Base-by-base conservation (phyloP, 2,888 invertebrate genomes). In the Heteropelma amictum region DNA sequence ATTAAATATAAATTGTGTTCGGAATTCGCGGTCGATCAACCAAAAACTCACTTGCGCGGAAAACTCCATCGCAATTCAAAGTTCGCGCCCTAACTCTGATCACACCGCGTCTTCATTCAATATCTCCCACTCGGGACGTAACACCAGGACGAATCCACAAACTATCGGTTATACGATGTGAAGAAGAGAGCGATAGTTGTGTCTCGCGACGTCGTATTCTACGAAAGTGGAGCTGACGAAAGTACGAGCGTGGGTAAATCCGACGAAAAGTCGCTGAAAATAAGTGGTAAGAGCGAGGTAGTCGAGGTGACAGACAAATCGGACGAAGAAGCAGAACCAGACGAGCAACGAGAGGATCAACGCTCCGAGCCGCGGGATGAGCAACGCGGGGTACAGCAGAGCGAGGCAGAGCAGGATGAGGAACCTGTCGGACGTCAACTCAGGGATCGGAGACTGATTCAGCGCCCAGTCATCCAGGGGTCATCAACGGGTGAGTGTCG, bases 161-260 rank as follows among this genome's bases (percentile, higher is more conserved):
- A 75, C 14, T 77, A 79, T 21, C 56, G 75, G 1, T 7, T 79
- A 3, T 74, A 58, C 26, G 71, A 78, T 53, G 33, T 28, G 7
- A 17, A 17, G 12, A 28, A 10, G 7, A 58, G 21, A 28, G 47
- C 17, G 7, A 33, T 78, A 0, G 2, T 0, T 1, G 60, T 77
- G 7, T 67, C 72, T 4, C 14, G 77, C 17, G 67, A 79, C 28
- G 73, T 75, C 3, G 45, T 21, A 1, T 74, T 76, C 23, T 10
- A 67, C 12, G 47, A 49, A 60, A 12, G 1, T 23, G 1, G 0
- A 33, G 30, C 21, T 47, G 14, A 26, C 42, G 30, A 42, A 7
- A 30, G n/a, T 6, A 3, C 14, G 17, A 45, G 17, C 17, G 17
- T 53, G 17, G 4, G 21, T 3, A 28, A n/a, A n/a, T 12, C 6